Base-by-base conservation (phyloP, 2,113 vertebrate species). In the Perccottus glenii region DNA sequence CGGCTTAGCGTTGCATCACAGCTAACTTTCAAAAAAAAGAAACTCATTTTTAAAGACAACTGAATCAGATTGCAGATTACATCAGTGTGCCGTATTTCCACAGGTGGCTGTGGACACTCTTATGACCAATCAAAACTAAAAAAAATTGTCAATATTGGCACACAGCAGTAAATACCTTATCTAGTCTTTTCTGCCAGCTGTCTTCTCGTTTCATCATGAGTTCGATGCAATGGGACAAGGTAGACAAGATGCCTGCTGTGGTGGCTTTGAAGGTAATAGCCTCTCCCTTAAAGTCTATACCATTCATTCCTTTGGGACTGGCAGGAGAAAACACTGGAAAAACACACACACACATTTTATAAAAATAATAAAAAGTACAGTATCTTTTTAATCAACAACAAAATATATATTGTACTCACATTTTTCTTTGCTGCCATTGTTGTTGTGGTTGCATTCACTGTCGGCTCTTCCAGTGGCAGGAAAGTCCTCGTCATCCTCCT, bases 251-350 rank as follows among this genome's bases (percentile, higher is more conserved):
- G 60, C 98, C 98, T 57, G 96, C 98, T 60, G 98, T 99, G 46
- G 98, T 99, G 83, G 97, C 97, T 88, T 99, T 99, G 86, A 99
- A 99, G 67, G 98, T 99, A 91, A 99, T 99, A 59, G 98, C 98
- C 90, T 99, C 98, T 3, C 98, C 98, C 92, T 99, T 99, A 83
- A 99, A 99, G 88, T 99, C 97, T 84, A 99, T 97, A 46, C 96
- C 96, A 78, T 96, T 97, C 75, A 96, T 94, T 69, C 91, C 94
- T 94, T 95, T 98, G 14, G 94, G 94, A 79, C 92, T 93, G 72
- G 94, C 93, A 62, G 94, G 88, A 0, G 94, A 85, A 86, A 95
- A 98, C 74, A 98, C 96, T 98, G 84, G 67, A 84, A 87, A 76
- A 44, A 62, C 5, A 48, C 11, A 45, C 14, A 43, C 14, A 9